Conservation (phyloP, 2,113 vertebrate species). For the Thinocorus orbignyianus region DNA sequence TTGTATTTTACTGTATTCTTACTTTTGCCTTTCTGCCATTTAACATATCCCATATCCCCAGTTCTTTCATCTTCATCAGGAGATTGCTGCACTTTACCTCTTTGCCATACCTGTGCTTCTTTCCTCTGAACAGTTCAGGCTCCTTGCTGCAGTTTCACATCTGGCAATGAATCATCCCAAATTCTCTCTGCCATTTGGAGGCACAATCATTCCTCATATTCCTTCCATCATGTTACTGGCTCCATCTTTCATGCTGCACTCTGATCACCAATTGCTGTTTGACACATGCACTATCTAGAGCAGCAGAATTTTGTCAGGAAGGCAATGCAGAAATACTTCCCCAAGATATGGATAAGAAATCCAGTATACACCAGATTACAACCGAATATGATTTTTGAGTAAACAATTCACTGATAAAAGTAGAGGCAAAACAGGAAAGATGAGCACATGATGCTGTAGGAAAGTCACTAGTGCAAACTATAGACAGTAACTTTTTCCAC, state of each 20-base stretch:
- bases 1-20: background rate
- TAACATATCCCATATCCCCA: background rate
- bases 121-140: background rate
- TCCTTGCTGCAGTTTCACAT: background rate
- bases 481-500: background rate
- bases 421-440: background rate
- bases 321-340: background rate
- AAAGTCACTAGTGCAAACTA: background rate
- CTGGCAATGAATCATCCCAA: background rate
- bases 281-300: background rate
- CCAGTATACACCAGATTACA: background rate
- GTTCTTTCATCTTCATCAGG: background rate
- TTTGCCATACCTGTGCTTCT: background rate
- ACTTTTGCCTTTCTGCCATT: background rate
- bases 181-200: background rate
- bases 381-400: background rate
- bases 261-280: background rate
- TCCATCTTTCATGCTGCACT: background rate
- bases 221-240: background rate
- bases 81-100: background rate
- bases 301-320: background rate
- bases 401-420: background rate
- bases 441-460: background rate
- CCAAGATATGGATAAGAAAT: background rate
- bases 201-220: background rate